Percentiles rank a stretch among this genome's conserved stretches.
These are phyloP conservation scores for Micrastur ruficollis DNA, from an alignment of 2,797 vertebrate species.

Conservation along the genomic window DNA sequence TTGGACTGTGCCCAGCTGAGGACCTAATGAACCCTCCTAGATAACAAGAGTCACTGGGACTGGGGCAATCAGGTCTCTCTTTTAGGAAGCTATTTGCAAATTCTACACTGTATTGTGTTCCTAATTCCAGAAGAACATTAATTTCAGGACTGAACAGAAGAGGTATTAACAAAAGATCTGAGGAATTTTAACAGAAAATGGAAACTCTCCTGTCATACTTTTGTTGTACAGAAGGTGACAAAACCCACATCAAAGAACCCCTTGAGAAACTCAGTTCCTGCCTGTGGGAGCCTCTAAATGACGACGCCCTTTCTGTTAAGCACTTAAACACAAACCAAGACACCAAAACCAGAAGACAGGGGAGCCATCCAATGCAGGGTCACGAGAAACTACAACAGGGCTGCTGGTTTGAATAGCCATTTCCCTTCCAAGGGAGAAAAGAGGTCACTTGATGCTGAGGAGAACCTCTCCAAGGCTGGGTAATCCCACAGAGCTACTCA, in stretches of 20 bases:
- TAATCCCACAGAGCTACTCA: not conserved
- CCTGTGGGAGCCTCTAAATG: rapidly evolving
- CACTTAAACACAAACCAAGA: not conserved
- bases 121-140: not conserved
- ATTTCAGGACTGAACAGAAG: not conserved
- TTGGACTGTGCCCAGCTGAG: not conserved
- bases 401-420: rapidly evolving
- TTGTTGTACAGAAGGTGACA: not conserved
- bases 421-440: not conserved
- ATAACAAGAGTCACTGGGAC: not conserved
- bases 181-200: not conserved
- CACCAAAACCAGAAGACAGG: not conserved
- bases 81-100: not conserved
- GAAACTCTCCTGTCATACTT: not conserved
- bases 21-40: not conserved
- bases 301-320: rapidly evolving
- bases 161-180: not conserved
- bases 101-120: not conserved
- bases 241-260: not conserved
- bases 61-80: not conserved
- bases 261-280: not conserved
- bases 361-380: not conserved
- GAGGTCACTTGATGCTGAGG: rapidly evolving
- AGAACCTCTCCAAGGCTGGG: not conserved
- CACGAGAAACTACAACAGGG: not conserved